These are phyloP conservation scores for Sepiola atlantica DNA, from an alignment of 2,888 invertebrate species.

Conservation along the genomic window DNA sequence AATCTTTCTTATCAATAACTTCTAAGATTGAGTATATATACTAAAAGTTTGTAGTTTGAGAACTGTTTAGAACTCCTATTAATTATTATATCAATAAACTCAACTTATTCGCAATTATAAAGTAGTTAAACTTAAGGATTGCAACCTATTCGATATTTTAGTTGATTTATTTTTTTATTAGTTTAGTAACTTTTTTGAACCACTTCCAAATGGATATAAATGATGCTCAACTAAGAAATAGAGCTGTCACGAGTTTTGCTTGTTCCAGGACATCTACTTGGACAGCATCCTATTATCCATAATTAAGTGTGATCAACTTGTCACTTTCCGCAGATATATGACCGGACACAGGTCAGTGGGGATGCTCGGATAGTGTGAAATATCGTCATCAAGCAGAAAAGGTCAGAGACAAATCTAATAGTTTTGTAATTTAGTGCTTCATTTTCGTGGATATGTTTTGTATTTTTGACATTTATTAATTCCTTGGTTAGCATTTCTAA, in stretches of 20 bases:
- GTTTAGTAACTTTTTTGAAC: too few relatives aligned
- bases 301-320: background rate
- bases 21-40: too few relatives aligned
- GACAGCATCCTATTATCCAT: background rate
- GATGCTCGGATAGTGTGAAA: background rate
- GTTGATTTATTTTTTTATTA: too few relatives aligned
- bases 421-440: background rate
- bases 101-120: too few relatives aligned
- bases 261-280: background rate
- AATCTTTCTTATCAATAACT: too few relatives aligned
- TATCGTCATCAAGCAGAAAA: slow-evolving; percentile 2
- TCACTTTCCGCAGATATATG: background rate
- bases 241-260: background rate
- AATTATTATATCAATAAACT: too few relatives aligned
- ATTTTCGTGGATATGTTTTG: background rate
- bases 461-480: background rate
- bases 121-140: too few relatives aligned
- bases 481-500: background rate
- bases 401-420: background rate
- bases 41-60: too few relatives aligned
- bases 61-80: too few relatives aligned
- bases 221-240: background rate
- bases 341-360: slow-evolving; percentile 11
- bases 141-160: too few relatives aligned
- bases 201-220: background rate